Evolutionary conservation across 2,888 invertebrate genomes (phyloP), one percentile per base, ranked within the genome.

Genomic region (Aplocera efformata): DNA sequence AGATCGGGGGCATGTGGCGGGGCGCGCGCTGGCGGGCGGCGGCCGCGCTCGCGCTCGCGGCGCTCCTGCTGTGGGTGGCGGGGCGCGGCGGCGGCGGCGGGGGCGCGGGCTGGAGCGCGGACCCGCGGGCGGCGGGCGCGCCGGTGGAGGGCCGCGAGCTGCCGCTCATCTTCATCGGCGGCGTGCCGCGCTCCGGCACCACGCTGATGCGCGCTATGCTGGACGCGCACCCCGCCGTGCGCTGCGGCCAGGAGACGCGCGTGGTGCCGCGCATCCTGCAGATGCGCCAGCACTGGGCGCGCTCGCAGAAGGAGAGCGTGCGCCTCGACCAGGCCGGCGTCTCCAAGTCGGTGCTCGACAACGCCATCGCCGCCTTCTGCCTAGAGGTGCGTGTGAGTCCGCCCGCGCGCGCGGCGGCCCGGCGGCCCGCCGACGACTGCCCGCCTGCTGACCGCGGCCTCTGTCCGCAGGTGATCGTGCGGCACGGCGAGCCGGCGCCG

Each of bases 131-230:
- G 47, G 42, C 40, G 27, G 47, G 50, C 44, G 62, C 53, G 62
- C 62, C 66, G n/a, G 71, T 75, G 53, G 63, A 95, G 82, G 94
- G 96, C 74, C 91, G 96, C 63, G 92, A 94, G 60, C 95, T 97
- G 94, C 98, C 98, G 61, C 90, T 98, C 60, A 96, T 98, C 78
- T 98, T 98, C 89, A 97, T 99, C 77, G 98, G 98, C 43, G 99
- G 99, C 50, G 97, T 99, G 72, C 99, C 99, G 41, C 92, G 98
- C 61, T 98, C 98, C 33, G 99, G 98, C 37, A 99, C 98, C 28
- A 99, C 99, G 48, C 91, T 99, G 59, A 97, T 98, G 95, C 91
- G 99, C 66, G 98, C 98, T 53, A 97, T 99, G 96, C 89, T 99
- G 63, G 99, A 99, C 86, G 98, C 98, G 50, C 98, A 99, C 91